Base-by-base conservation (phyloP, 2,797 vertebrate genomes). In the Rhinatrema bivittatum region DNA sequence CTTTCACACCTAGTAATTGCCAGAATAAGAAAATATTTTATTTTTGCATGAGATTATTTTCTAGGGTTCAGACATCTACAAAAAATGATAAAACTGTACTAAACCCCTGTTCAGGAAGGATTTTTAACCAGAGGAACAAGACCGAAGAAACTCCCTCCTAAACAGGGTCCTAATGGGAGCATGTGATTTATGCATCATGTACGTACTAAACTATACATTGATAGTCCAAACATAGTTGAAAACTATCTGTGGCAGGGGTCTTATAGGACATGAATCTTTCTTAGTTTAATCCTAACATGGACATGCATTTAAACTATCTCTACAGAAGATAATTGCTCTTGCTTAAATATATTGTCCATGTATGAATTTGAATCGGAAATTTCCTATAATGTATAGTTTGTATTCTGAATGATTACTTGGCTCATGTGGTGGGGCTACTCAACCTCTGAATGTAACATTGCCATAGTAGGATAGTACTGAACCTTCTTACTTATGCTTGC, bases 161-260 rank as follows among this genome's bases (percentile, higher is more conserved):
- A n/a, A n/a, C n/a, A n/a, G n/a, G n/a, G n/a, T n/a, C n/a, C n/a
- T n/a, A n/a, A n/a, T 72, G 49, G 57, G 38, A 66, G 35, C 44
- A 47, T 56, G 52, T 62, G 39, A 64, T 43, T 66, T 59, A 42
- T 65, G 43, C 20, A 70, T 68, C 39, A 68, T 50, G 57, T 56
- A 49, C 44, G 57, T 56, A 49, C 44, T 47, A 21, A 29, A 24
- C 13, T 39, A 17, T 54, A 10, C 50, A 43, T 59, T 56, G 17
- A 40, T 17, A 54, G 54, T 50, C 42, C 42, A 54, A 26, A 72
- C 79, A 77, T 69, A 76, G 63, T 70, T 74, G 42, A 66, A 35
- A 42, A 49, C 69, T 75, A 59, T 73, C 77, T 84, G 73, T 77
- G 82, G 81, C n/a, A 54, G 44, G 42, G n/a, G 66, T 53, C 79